Evolutionary conservation across 2,113 vertebrate species (phyloP).

Genomic region (Antechinus stuartii): DNA sequence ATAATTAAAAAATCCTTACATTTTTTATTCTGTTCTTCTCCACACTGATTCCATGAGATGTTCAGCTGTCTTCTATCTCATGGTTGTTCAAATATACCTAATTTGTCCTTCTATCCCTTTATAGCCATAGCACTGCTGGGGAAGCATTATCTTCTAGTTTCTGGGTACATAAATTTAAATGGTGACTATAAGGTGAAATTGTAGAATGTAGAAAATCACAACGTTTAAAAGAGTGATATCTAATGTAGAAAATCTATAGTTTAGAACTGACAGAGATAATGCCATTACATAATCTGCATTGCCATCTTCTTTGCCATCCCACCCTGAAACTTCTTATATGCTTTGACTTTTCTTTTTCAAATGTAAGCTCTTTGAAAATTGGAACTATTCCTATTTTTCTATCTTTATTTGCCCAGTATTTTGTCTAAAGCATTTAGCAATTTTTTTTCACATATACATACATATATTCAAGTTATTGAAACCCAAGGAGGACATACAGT

Average conservation of each 20-base stretch:
- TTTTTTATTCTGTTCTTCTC: neutral
- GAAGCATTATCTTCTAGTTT: neutral
- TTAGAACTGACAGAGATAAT: neutral
- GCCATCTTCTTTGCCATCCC: neutral
- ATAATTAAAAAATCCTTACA: neutral
- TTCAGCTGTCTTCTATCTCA: neutral
- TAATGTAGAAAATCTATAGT: neutral
- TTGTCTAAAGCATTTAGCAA: neutral
- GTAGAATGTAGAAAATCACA: neutral
- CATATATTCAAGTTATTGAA: neutral
- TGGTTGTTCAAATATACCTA: neutral
- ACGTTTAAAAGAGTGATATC: neutral
- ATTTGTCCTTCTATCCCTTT: neutral
- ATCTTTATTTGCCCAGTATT: neutral
- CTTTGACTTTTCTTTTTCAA: neutral
- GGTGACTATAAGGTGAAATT: neutral
- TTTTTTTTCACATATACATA: neutral
- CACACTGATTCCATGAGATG: neutral
- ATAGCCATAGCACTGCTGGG: neutral
- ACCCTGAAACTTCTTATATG: neutral
- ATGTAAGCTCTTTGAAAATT: neutral
- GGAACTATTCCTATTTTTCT: neutral
- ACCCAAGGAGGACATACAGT: neutral
- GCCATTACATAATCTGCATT: neutral
- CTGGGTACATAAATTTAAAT: neutral